These are phyloP conservation scores for Elephas maximus DNA, from an alignment of 2,113 vertebrate genomes.

Conservation along the genomic window DNA sequence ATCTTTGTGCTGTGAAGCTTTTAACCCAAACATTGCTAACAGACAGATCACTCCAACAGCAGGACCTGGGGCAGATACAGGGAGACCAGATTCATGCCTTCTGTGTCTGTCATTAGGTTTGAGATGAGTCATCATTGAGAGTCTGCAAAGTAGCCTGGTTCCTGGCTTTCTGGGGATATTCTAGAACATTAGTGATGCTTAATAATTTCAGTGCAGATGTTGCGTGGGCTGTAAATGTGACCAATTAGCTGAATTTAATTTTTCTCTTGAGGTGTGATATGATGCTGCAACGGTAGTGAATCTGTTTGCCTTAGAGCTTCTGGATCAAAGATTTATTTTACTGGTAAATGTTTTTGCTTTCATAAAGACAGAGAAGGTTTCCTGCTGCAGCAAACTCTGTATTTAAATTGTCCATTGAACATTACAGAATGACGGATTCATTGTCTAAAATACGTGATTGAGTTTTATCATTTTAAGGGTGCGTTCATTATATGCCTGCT, in stretches of 20 bases:
- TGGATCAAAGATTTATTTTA: slow-evolving; percentile 26
- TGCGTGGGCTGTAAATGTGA: slow-evolving; percentile 36
- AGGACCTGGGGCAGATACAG: background rate
- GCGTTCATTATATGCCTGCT: slow-evolving; percentile 65
- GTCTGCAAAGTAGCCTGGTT: background rate
- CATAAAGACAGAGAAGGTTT: slow-evolving; percentile 19
- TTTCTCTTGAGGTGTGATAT: slow-evolving; percentile 51
- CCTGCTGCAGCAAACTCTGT: slow-evolving; percentile 33
- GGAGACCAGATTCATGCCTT: background rate
- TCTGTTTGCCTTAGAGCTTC: slow-evolving; percentile 40
- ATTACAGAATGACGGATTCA: slow-evolving; percentile 23
- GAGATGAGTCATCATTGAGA: slow-evolving; percentile 10
- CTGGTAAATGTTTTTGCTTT: slow-evolving; percentile 49
- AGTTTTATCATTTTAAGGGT: slow-evolving; percentile 61
- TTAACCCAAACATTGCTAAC: background rate
- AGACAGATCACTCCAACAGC: background rate
- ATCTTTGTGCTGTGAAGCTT: background rate
- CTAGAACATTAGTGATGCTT: slow-evolving; percentile 58
- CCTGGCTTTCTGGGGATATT: slow-evolving; percentile 51
- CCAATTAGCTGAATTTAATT: slow-evolving; percentile 49
- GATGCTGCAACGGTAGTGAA: background rate
- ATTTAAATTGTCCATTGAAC: slow-evolving; percentile 67
- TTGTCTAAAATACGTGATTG: slow-evolving; percentile 62
- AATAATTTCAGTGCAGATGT: slow-evolving; percentile 66
- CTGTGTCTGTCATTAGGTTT: background rate